These are phyloP conservation scores for Cirrhinus mrigala DNA, from an alignment of 2,797 vertebrate species.

Conservation along the genomic window DNA sequence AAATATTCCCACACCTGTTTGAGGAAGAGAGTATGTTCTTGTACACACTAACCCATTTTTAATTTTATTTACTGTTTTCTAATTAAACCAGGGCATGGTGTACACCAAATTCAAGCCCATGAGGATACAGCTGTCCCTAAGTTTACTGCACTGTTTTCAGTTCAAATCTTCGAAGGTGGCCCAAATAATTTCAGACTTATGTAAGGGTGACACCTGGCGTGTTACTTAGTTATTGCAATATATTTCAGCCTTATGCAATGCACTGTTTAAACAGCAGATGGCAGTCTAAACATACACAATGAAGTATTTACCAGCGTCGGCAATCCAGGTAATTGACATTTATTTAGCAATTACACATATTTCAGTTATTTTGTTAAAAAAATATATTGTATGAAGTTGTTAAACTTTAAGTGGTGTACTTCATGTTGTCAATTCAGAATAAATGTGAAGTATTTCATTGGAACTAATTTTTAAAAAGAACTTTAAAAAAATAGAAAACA, in stretches of 20 bases:
- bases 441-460: neutral
- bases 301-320: no score
- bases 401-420: neutral
- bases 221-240: neutral
- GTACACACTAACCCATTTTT: neutral
- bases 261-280: constrained; percentile 16
- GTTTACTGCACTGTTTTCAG: neutral
- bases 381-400: neutral
- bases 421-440: neutral
- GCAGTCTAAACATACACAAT: constrained; percentile 26
- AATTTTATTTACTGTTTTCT: neutral
- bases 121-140: neutral
- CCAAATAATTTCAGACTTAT: neutral
- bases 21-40: neutral
- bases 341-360: neutral
- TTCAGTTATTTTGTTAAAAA: neutral
- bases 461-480: neutral
- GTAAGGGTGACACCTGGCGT: constrained; percentile 24
- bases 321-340: neutral
- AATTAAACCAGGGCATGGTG: neutral
- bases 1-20: neutral
- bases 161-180: no score
- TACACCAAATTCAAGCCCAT: neutral
- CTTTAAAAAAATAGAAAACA: neutral
- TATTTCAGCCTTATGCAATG: neutral